phyloP scores from a whole-genome alignment of 2,888 invertebrate genomes.

The Cacoxenus indagator region DNA sequence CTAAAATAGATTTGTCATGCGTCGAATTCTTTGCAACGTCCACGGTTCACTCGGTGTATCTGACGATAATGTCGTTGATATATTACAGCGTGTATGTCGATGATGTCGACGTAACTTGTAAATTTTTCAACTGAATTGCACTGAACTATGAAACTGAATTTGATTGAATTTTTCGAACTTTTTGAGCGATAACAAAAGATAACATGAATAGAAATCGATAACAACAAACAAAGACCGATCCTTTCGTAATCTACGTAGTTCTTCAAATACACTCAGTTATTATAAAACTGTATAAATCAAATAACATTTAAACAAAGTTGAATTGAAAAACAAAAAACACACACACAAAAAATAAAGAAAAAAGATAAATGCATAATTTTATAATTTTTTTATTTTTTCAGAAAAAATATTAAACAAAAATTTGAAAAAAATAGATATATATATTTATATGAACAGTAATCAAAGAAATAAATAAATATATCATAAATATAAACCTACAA shows the following conservation, averaged over 20 bases:
- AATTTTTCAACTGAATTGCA: too few species aligned
- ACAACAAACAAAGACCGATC: not conserved
- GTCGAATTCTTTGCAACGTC: too few species aligned
- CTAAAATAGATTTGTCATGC: too few species aligned
- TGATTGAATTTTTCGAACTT: too few species aligned
- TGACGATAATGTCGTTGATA: too few species aligned
- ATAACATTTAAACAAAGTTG: not conserved
- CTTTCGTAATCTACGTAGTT: not conserved
- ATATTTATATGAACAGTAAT: slow-evolving; percentile 3
- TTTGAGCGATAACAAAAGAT: not conserved
- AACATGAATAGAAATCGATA: not conserved
- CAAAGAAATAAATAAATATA: not conserved
- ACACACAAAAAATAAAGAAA: not conserved
- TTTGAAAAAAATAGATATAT: slow-evolving; percentile 9
- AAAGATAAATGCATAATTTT: slow-evolving; percentile 14
- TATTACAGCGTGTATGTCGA: too few species aligned
- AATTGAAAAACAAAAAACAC: not conserved
- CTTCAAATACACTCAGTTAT: not conserved
- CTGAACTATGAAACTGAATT: too few species aligned
- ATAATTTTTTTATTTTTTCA: slow-evolving; percentile 25
- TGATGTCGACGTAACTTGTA: too few species aligned
- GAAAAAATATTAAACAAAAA: slow-evolving; percentile 11
- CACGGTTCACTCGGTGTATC: too few species aligned
- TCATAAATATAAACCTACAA: slow-evolving; percentile 4
- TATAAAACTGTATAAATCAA: not conserved